Evolutionary conservation across 2,113 vertebrate genomes (phyloP).

Genomic region (Thermophis baileyi): DNA sequence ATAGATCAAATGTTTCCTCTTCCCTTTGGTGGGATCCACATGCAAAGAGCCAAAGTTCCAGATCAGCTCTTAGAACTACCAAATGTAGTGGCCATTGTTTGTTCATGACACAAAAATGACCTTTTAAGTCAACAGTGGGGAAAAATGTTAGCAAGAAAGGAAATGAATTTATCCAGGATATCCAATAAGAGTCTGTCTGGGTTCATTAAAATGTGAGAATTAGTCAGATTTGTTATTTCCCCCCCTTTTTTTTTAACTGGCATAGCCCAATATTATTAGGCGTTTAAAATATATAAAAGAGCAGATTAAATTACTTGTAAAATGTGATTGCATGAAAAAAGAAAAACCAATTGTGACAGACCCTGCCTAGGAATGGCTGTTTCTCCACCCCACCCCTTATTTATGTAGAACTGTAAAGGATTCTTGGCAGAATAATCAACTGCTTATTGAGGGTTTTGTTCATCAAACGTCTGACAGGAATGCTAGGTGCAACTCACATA

Average conservation of each 20-base stretch:
- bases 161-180: constrained; percentile 14
- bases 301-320: constrained; percentile 28
- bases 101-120: constrained; percentile 1
- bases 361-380: constrained; percentile 18
- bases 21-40: neutral
- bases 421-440: constrained; percentile 30
- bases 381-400: constrained; percentile 27
- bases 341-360: constrained; percentile 30
- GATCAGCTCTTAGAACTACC: neutral
- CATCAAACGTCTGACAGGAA: constrained; percentile 18
- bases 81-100: neutral
- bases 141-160: neutral
- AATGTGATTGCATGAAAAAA: constrained; percentile 16
- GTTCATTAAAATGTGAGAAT: constrained; percentile 11
- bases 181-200: neutral
- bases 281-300: constrained; percentile 28
- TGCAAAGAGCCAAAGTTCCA: neutral
- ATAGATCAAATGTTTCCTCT: neutral
- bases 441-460: constrained; percentile 23
- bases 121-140: neutral
- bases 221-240: constrained; percentile 6
- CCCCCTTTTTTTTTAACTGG: constrained; percentile 23
- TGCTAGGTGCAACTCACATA: constrained; percentile 13
- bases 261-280: constrained; percentile 20
- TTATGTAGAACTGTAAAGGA: constrained; percentile 28